Evolutionary conservation across 2,888 invertebrate genomes (phyloP), one percentile per base, ranked within the genome.

Genomic region (Euphydryas editha): DNA sequence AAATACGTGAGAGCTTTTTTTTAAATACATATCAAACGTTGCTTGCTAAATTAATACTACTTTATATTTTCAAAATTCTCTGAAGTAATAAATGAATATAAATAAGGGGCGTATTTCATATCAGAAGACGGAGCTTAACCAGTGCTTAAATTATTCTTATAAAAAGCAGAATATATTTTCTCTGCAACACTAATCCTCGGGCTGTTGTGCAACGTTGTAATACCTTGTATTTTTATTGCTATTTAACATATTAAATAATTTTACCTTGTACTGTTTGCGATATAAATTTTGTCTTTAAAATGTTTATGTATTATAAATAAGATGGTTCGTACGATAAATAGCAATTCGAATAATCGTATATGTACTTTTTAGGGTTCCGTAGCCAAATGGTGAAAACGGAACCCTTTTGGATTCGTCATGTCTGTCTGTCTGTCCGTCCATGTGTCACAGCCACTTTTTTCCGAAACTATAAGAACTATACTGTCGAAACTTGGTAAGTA

Each of bases 41-140:
- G 8, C 30, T 58, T 44, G 15, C 57, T n/a, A 42, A 13, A 21
- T 21, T 44, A 11, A 21, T 44, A 37, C 39, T 21, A 20, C 21
- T 59, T 24, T 58, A 58, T 24, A 24, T 11, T 42, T 24, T 58
- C 18, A 20, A 59, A 7, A 18, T 49, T 24, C 30, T 30, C 36
- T 15, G 13, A 17, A 47, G 37, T 46, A 46, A 59, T 15, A 37
- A 30, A 49, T 51, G 24, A 51, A 24, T 57, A 57, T 63, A 63
- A 63, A 58, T 63, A 58, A 57, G 37, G 49, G 15, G 39, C 49
- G 57, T 66, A 54, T 58, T 66, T 62, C 30, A 62, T 51, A 59
- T 62, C 57, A 60, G 60, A 71, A 71, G 69, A 71, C 59, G 58
- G 63, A 64, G 71, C 65, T 71, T 71, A 71, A 18, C 60, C 60